Conservation (phyloP, 2,888 invertebrate species). For the Pandemis cinnamomeana region DNA sequence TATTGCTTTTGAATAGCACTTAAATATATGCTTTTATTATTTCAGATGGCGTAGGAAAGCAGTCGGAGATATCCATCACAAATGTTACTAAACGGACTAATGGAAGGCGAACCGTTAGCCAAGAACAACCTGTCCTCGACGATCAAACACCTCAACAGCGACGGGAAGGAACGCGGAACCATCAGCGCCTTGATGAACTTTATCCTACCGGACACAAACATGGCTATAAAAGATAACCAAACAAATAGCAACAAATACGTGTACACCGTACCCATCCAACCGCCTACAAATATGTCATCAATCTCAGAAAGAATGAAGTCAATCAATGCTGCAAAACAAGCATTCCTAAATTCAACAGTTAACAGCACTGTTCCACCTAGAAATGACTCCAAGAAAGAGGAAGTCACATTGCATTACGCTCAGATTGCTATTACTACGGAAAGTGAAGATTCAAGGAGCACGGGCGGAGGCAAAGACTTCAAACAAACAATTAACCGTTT, state of each 20-base stretch:
- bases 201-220: constrained; percentile 68
- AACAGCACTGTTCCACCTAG: constrained; percentile 46
- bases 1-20: not conserved
- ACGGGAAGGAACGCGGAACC: constrained; percentile 69
- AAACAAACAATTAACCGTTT: constrained; percentile 47
- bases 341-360: constrained; percentile 72
- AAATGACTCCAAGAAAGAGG: constrained; percentile 51
- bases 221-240: constrained; percentile 78
- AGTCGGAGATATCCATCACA: constrained; percentile 65
- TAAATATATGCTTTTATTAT: constrained; percentile 55
- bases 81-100: constrained; percentile 73
- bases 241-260: constrained; percentile 66
- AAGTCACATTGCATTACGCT: constrained; percentile 70
- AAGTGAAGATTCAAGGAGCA: constrained; percentile 77
- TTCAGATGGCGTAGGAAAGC: constrained; percentile 80
- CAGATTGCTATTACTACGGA: constrained; percentile 74
- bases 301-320: constrained; percentile 66
- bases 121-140: constrained; percentile 71
- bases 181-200: constrained; percentile 76
- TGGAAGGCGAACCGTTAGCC: constrained; percentile 74
- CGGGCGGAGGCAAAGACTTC: constrained; percentile 71
- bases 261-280: constrained; percentile 71
- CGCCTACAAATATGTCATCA: constrained; percentile 53
- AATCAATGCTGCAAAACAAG: constrained; percentile 72
- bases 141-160: constrained; percentile 67